A percentile compares a stretch with the other conserved stretches of the same genome.
Conservation (phyloP, 2,888 invertebrate genomes). For the Patella caerulea region DNA sequence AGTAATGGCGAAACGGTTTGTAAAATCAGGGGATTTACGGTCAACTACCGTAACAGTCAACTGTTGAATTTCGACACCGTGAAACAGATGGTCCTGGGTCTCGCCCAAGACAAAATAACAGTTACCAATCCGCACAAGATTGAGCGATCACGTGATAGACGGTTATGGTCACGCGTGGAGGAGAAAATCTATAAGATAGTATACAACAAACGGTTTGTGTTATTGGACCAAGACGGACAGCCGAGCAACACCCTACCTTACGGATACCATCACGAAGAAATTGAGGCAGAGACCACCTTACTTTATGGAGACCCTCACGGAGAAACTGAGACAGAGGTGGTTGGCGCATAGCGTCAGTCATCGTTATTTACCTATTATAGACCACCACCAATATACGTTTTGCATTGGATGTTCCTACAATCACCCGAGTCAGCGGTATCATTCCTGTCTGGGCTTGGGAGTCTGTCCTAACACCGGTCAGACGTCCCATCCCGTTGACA, state of each 20-base stretch:
- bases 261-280: too few species aligned
- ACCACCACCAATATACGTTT: neutral
- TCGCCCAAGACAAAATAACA: neutral
- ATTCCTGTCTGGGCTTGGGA: neutral
- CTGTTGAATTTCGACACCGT: conserved; percentile 1
- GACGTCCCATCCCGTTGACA: neutral
- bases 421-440: neutral
- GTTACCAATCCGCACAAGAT: neutral
- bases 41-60: neutral
- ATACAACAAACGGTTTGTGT: neutral
- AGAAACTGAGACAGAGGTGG: conserved; percentile 5
- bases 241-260: too few species aligned
- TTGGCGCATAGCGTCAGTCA: neutral
- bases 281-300: neutral
- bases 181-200: neutral
- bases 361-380: neutral
- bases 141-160: neutral
- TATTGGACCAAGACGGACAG: too few species aligned
- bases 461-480: neutral
- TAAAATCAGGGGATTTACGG: neutral
- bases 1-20: neutral
- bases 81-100: neutral
- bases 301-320: neutral
- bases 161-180: neutral
- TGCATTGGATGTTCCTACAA: neutral